Conservation (phyloP, 2,797 vertebrate species). For the Eurystomus glaucurus region DNA sequence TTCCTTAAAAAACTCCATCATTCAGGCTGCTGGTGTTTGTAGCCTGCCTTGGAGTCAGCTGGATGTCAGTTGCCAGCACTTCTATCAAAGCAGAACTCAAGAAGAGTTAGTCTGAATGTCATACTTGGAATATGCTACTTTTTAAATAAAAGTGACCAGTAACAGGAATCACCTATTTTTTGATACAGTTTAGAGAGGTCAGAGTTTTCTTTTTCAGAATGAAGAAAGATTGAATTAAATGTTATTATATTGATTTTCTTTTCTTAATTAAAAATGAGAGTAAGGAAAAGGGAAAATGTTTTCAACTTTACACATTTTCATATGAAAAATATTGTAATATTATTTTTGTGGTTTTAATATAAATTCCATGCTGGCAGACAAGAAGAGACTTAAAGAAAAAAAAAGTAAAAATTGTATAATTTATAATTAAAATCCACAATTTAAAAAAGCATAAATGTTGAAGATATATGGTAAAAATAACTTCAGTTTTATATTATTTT, state of each 20-base stretch:
- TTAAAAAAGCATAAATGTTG: neutral
- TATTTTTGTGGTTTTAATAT: neutral
- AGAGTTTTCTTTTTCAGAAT: neutral
- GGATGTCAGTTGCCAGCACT: neutral
- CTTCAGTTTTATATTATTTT: neutral
- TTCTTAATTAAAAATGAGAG: neutral
- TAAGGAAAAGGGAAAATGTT: neutral
- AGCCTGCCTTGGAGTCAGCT: neutral
- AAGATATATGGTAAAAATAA: neutral
- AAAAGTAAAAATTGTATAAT: rapidly evolving
- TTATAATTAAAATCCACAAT: neutral
- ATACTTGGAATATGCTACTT: neutral
- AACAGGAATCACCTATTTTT: neutral
- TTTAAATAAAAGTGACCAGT: neutral
- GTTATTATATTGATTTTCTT: neutral
- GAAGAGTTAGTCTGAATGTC: neutral
- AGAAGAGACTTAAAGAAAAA: neutral
- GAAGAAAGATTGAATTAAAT: neutral
- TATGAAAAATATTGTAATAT: neutral
- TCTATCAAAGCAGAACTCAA: neutral
- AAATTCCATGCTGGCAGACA: neutral
- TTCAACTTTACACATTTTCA: neutral
- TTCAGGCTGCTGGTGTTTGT: neutral
- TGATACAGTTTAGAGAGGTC: neutral
- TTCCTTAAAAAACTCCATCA: neutral